A percentile compares a stretch with the other conserved stretches of the same genome.
Conservation (phyloP, 2,113 vertebrate genomes). For the Rhipidura dahli region DNA sequence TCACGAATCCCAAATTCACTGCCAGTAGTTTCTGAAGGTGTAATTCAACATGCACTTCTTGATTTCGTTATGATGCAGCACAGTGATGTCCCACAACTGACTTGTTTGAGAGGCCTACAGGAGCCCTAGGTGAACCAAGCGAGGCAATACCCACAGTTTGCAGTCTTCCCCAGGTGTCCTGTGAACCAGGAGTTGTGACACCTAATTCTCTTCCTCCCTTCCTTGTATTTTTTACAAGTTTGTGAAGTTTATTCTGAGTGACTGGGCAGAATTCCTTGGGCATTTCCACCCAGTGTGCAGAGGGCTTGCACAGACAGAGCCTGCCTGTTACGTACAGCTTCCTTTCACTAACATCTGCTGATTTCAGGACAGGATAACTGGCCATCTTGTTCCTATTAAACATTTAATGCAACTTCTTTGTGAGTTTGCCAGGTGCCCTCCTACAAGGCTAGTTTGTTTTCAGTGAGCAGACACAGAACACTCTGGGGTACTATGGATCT, state of each 20-base stretch:
- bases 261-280: neutral
- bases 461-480: neutral
- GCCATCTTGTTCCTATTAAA: neutral
- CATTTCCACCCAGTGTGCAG: neutral
- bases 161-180: neutral
- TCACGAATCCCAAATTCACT: neutral
- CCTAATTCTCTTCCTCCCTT: neutral
- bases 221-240: neutral
- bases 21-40: neutral
- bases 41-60: neutral
- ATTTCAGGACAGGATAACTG: neutral
- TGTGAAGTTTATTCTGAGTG: neutral
- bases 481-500: neutral
- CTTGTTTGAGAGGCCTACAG: neutral
- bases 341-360: neutral
- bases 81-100: neutral
- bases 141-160: neutral
- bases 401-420: slow-evolving; percentile 15
- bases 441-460: slow-evolving; percentile 1
- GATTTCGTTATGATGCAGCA: neutral
- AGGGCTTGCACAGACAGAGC: neutral
- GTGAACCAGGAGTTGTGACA: neutral
- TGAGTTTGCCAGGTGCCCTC: neutral
- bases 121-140: neutral
- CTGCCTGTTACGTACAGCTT: neutral